phyloP scores from a whole-genome alignment of 2,888 invertebrate genomes.

The Orgyia antiqua region DNA sequence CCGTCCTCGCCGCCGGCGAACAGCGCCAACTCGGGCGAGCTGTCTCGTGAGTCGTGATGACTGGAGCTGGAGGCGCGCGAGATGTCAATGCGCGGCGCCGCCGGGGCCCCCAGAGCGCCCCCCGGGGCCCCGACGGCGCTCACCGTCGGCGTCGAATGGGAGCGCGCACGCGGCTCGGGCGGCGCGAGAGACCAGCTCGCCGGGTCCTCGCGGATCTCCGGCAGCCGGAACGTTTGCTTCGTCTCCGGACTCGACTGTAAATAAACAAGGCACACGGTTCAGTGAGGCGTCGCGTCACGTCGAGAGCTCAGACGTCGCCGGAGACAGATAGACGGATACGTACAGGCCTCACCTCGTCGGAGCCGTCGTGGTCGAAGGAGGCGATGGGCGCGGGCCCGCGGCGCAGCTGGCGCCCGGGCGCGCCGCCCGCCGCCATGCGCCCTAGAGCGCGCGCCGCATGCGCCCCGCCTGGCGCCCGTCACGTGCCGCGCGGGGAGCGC shows the following conservation, averaged over 20 bases:
- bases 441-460: conserved; percentile 20
- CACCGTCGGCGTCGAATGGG: conserved; percentile 55
- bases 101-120: conserved; percentile 76
- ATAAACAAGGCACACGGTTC: conserved; percentile 9
- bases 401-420: conserved; percentile 81
- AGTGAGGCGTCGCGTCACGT: background rate
- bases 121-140: conserved; percentile 47
- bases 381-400: conserved; percentile 96
- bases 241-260: conserved; percentile 79
- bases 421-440: conserved; percentile 41
- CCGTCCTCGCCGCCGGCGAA: conserved; percentile 69
- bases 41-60: conserved; percentile 91
- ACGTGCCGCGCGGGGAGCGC: background rate
- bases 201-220: conserved; percentile 64
- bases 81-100: conserved; percentile 92
- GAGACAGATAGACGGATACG: conserved; percentile 58
- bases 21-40: conserved; percentile 90
- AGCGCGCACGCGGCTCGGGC: conserved; percentile 59
- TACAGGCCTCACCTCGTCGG: conserved; percentile 85
- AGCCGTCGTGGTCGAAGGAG: conserved; percentile 92
- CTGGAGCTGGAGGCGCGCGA: conserved; percentile 93
- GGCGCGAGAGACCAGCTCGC: conserved; percentile 39
- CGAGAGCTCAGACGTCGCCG: background rate
- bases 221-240: conserved; percentile 74
- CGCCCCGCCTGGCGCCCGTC: background rate